Conservation (phyloP, 2,113 vertebrate species). For the Dissostichus mawsoni region DNA sequence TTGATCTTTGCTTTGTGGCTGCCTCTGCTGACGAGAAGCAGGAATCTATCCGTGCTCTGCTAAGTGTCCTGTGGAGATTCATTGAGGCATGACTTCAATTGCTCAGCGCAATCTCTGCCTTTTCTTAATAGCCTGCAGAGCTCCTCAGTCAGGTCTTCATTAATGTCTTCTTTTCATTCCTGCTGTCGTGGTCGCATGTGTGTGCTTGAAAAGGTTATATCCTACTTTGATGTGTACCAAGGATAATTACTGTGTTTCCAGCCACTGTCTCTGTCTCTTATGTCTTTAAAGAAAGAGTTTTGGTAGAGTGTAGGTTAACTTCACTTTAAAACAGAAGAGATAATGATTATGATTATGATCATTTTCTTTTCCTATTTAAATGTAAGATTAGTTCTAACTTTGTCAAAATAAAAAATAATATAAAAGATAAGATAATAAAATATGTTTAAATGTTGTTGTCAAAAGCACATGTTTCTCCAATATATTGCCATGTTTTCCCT, state of each 20-base stretch:
- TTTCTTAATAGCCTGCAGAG: constrained; percentile 37
- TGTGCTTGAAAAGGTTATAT: constrained; percentile 4
- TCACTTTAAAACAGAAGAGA: too few relatives aligned
- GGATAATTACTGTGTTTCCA: too few relatives aligned
- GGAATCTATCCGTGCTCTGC: constrained; percentile 52
- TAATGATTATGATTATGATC: too few relatives aligned
- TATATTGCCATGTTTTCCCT: too few relatives aligned
- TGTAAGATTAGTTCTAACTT: too few relatives aligned
- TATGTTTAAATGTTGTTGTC: neutral
- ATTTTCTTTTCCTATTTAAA: too few relatives aligned
- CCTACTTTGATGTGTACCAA: neutral
- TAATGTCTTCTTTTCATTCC: constrained; percentile 43
- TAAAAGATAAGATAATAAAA: too few relatives aligned
- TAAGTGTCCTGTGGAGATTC: constrained; percentile 66
- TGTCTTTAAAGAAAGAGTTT: too few relatives aligned
- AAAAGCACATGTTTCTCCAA: neutral
- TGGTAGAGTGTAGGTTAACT: too few relatives aligned
- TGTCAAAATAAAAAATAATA: too few relatives aligned
- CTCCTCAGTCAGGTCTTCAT: constrained; percentile 50
- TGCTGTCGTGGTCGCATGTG: constrained; percentile 6
- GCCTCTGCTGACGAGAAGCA: constrained; percentile 55
- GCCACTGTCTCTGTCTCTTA: too few relatives aligned
- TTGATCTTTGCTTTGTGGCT: constrained; percentile 72
- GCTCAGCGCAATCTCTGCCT: constrained; percentile 38
- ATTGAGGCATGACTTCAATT: constrained; percentile 51